Conservation (phyloP, 2,113 vertebrate genomes). For the Papio anubis region DNA sequence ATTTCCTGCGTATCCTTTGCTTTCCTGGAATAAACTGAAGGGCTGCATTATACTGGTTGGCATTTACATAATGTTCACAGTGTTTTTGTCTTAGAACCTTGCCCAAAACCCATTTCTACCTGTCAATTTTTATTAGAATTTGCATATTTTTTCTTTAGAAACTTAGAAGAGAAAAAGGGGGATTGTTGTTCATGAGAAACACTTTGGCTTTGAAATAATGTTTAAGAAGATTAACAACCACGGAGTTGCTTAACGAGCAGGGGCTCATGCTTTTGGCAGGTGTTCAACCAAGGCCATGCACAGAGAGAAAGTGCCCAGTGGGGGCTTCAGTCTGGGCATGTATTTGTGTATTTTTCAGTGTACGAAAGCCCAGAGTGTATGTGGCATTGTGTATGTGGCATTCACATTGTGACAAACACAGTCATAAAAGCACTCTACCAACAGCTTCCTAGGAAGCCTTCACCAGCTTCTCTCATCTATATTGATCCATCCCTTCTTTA, state of each 20-base stretch:
- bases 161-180: constrained; percentile 45
- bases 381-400: no score
- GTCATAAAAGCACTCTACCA: not conserved
- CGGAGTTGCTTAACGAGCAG: not conserved
- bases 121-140: constrained; percentile 64
- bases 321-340: not conserved
- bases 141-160: constrained; percentile 68
- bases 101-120: constrained; percentile 66
- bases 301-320: not conserved
- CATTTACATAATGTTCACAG: constrained; percentile 62
- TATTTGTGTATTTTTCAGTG: not conserved
- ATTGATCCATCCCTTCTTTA: not conserved
- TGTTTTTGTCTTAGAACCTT: constrained; percentile 46
- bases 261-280: not conserved
- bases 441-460: not conserved
- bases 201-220: constrained; percentile 58
- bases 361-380: not conserved
- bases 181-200: constrained; percentile 62
- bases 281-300: not conserved
- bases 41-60: constrained; percentile 32
- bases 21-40: not conserved
- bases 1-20: constrained; percentile 1
- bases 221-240: constrained; percentile 61
- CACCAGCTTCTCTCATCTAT: not conserved
- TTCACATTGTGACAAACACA: not conserved